Conservation (phyloP, 2,113 vertebrate species). For the Mustelus asterias region DNA sequence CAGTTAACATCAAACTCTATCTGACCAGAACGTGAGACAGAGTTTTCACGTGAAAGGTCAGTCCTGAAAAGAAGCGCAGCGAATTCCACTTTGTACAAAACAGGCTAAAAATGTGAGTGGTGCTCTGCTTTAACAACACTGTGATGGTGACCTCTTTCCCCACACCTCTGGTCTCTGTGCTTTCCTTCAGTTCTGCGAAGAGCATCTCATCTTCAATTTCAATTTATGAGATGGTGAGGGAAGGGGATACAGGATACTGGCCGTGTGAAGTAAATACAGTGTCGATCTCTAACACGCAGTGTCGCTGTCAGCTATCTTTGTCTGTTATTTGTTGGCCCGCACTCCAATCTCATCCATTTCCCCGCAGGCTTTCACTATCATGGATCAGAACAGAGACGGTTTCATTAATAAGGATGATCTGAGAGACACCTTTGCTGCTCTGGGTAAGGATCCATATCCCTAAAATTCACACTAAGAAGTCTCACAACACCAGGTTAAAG, state of each 20-base stretch:
- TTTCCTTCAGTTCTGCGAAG: no score
- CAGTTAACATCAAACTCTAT: not conserved
- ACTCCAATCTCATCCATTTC: not conserved
- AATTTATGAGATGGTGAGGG: not conserved
- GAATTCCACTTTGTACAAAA: not conserved
- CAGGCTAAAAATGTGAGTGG: not conserved
- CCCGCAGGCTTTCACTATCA: constrained; percentile 78
- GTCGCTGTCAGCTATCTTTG: not conserved
- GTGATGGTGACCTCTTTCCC: not conserved
- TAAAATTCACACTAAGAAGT: not conserved
- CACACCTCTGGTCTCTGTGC: no score
- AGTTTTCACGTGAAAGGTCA: not conserved
- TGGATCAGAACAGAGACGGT: constrained; percentile 86
- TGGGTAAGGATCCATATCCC: constrained; percentile 53
- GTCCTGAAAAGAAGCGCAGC: not conserved
- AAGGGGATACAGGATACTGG: not conserved
- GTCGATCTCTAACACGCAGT: not conserved
- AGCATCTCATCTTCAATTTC: not conserved
- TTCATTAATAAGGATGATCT: constrained; percentile 82
- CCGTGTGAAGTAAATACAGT: not conserved
- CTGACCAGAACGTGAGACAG: not conserved
- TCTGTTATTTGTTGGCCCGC: not conserved
- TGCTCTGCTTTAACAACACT: not conserved
- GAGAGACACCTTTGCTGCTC: constrained; percentile 69
- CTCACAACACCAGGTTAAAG: no score